phyloP scores from a whole-genome alignment of 2,888 invertebrate genomes.

The Ligdia adustata region DNA sequence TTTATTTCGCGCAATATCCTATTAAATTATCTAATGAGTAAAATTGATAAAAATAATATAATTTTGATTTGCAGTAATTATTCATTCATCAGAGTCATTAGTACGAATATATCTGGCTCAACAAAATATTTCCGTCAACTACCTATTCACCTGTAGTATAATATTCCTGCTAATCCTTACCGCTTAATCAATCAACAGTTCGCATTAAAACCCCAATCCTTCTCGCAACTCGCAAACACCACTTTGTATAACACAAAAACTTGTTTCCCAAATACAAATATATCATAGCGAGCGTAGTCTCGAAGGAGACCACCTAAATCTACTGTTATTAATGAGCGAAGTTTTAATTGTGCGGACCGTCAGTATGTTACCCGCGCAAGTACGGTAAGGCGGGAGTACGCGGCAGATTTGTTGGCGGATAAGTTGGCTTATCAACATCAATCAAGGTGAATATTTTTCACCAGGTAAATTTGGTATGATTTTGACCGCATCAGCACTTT shows the following conservation, averaged over 20 bases:
- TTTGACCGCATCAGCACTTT: too few relatives aligned
- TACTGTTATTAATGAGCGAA: conserved; percentile 69
- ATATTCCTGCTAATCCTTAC: background rate
- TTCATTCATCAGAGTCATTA: too few relatives aligned
- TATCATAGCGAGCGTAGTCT: conserved; percentile 37
- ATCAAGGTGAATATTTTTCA: too few relatives aligned
- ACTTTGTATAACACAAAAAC: conserved; percentile 42
- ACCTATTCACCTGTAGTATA: too few relatives aligned
- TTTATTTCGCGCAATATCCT: too few relatives aligned
- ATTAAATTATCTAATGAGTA: too few relatives aligned
- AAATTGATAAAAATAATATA: too few relatives aligned
- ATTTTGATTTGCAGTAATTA: too few relatives aligned
- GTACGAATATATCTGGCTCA: too few relatives aligned
- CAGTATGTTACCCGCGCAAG: conserved; percentile 41
- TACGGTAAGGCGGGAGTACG: conserved; percentile 17
- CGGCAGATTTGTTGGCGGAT: conserved; percentile 14
- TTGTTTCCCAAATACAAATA: conserved; percentile 42
- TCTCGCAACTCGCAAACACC: conserved; percentile 19
- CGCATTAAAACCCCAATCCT: conserved; percentile 23
- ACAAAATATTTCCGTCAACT: too few relatives aligned
- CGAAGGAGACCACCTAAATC: conserved; percentile 57
- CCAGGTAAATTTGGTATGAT: too few relatives aligned
- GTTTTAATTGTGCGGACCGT: conserved; percentile 63
- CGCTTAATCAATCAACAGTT: conserved; percentile 14
- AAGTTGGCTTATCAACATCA: too few relatives aligned